These are phyloP conservation scores for Emys orbicularis DNA, from an alignment of 2,797 vertebrate genomes.

Conservation along the genomic window DNA sequence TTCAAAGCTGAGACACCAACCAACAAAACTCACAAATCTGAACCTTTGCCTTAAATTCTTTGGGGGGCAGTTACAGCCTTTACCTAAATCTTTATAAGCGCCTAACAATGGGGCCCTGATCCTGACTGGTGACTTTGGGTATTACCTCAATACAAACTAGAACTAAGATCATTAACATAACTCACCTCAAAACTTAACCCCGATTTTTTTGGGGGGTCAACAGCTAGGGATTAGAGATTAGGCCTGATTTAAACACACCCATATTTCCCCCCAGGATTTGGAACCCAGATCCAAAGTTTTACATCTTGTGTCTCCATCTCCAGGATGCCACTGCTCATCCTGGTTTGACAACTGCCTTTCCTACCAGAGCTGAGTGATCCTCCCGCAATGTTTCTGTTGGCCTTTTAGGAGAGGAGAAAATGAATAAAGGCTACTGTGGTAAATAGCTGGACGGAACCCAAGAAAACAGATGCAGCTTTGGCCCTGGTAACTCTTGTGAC, in stretches of 20 bases:
- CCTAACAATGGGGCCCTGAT: not conserved
- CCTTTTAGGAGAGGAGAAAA: not conserved
- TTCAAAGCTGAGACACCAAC: not conserved
- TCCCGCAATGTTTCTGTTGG: not conserved
- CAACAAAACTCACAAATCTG: no score
- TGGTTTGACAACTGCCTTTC: not conserved
- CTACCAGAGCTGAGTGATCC: not conserved
- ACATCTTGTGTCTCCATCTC: not conserved
- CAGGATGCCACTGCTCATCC: not conserved
- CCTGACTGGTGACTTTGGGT: not conserved
- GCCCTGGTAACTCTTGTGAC: not conserved
- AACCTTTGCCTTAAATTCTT: not conserved
- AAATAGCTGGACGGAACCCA: not conserved
- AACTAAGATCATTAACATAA: not conserved
- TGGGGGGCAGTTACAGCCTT: not conserved
- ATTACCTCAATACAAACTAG: not conserved
- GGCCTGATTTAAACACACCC: not conserved
- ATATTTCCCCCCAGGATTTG: not conserved
- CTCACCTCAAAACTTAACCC: not conserved
- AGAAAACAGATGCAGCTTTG: slow-evolving; percentile 6
- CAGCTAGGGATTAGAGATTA: not conserved
- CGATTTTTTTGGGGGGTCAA: not conserved
- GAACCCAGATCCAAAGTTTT: not conserved
- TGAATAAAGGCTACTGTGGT: not conserved
- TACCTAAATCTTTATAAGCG: no score